Percentiles rank a stretch among this genome's conserved stretches.
Conservation (phyloP, 1,140 invertebrate genomes). For the Apis dorsata region DNA sequence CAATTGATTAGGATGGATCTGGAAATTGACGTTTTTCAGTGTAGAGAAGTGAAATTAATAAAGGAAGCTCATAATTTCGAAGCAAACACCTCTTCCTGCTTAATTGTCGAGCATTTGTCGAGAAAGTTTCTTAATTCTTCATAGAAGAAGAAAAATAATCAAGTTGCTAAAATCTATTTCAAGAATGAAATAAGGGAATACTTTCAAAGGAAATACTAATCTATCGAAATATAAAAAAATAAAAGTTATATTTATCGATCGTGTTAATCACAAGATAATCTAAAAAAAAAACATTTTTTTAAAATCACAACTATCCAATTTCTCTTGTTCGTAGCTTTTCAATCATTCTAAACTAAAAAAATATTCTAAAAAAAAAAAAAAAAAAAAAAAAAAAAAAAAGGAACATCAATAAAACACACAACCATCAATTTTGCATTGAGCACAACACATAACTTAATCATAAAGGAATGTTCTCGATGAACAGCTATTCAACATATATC, state of each 20-base stretch:
- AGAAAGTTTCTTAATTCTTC: neutral
- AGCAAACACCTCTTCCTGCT: neutral
- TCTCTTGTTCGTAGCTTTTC: no score
- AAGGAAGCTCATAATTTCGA: slow-evolving; percentile 46
- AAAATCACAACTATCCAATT: neutral
- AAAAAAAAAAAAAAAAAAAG: no score
- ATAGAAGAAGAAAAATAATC: neutral
- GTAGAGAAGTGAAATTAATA: slow-evolving; percentile 25
- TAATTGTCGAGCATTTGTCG: neutral
- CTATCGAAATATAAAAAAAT: no score
- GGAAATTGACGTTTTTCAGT: slow-evolving; percentile 35
- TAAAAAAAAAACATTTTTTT: neutral
- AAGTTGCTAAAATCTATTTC: neutral
- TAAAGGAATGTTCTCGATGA: no score
- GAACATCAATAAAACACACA: no score
- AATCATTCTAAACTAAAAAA: no score
- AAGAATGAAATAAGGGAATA: neutral
- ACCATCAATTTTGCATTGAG: no score
- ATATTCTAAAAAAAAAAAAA: no score
- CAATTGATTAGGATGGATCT: neutral
- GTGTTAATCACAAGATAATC: neutral
- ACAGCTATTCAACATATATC: neutral
- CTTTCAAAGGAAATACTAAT: no score
- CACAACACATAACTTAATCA: no score
- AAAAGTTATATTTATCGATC: no score